Evolutionary conservation across 2,797 vertebrate species (phyloP), one percentile per base, ranked within the genome.

Genomic region (Takifugu ocellatus): DNA sequence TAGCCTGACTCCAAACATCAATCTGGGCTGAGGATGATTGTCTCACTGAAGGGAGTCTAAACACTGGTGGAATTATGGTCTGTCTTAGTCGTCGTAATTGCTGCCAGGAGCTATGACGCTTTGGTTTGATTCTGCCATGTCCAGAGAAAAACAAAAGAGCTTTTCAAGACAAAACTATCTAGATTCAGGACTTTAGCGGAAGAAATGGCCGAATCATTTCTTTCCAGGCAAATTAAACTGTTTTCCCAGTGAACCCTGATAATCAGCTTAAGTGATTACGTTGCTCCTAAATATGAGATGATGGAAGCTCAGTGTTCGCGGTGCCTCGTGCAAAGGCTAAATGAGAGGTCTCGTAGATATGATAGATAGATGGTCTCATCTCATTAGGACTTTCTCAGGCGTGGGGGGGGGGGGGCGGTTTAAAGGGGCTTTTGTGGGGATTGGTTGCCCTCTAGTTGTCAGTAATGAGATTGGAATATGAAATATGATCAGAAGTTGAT

Each of bases 401-500:
- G 61, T 21, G 21, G 21, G 21, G 21, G 66, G 25, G 46, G 70
- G 47, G 68, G 59, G 72, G 56, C n/a, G n/a, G n/a, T n/a, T 39
- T 39, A 39, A 74, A 59, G 64, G 79, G 75, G 64, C 56, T 77
- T 88, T 42, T 61, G 76, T 84, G 86, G 84, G 85, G 86, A 77
- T 88, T 83, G 89, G 90, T 89, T 92, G 91, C 92, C 91, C 91
- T 91, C 91, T 92, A 92, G 92, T 89, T 92, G 91, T 84, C 84
- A 85, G 71, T 67, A 56, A 49, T 63, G 72, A 89, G 79, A 89
- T 27, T 79, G 47, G 49, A 64, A 74, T 70, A 81, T 85, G 65
- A 80, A 78, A 39, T 39, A 39, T 39, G 12, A 39, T 39, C 36
- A 39, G 12, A 39, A 39, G 36, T 39, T 39, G 12, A 39, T 39